phyloP scores from a whole-genome alignment of 2,888 invertebrate species.

The Meloe dianella region DNA sequence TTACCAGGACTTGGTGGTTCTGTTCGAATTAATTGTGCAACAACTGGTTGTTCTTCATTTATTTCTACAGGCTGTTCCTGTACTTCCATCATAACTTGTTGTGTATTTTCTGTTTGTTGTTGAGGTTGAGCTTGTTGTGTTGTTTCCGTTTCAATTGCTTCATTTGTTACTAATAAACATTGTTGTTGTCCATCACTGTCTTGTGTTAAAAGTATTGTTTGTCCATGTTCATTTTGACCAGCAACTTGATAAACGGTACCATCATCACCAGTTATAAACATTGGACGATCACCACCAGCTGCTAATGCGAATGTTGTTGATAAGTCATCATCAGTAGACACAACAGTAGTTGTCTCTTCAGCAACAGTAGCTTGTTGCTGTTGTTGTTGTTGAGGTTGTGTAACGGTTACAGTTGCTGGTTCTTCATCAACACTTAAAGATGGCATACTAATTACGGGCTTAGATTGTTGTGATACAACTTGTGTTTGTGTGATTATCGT shows the following conservation, averaged over 20 bases:
- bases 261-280: slow-evolving; percentile 83
- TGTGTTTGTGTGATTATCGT: neutral
- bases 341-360: slow-evolving; percentile 19
- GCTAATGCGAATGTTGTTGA: slow-evolving; percentile 47
- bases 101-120: slow-evolving; percentile 40
- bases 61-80: slow-evolving; percentile 49
- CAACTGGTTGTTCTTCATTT: slow-evolving; percentile 62
- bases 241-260: slow-evolving; percentile 78
- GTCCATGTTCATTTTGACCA: slow-evolving; percentile 79
- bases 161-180: slow-evolving; percentile 70
- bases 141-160: slow-evolving; percentile 63
- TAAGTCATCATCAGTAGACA: slow-evolving; percentile 42
- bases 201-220: slow-evolving; percentile 75
- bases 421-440: slow-evolving; percentile 47
- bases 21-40: slow-evolving; percentile 85
- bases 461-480: slow-evolving; percentile 27
- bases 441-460: slow-evolving; percentile 53
- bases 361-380: slow-evolving; percentile 20
- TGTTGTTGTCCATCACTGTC: slow-evolving; percentile 73
- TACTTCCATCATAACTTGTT: slow-evolving; percentile 24
- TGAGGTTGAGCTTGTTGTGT: slow-evolving; percentile 41
- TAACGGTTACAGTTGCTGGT: slow-evolving; percentile 53
- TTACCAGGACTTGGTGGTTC: slow-evolving; percentile 83
- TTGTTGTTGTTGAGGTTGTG: slow-evolving; percentile 22
- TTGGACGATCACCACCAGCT: slow-evolving; percentile 64